Evolutionary conservation across 2,797 vertebrate species (phyloP).

Genomic region (Centropyge bicolor): DNA sequence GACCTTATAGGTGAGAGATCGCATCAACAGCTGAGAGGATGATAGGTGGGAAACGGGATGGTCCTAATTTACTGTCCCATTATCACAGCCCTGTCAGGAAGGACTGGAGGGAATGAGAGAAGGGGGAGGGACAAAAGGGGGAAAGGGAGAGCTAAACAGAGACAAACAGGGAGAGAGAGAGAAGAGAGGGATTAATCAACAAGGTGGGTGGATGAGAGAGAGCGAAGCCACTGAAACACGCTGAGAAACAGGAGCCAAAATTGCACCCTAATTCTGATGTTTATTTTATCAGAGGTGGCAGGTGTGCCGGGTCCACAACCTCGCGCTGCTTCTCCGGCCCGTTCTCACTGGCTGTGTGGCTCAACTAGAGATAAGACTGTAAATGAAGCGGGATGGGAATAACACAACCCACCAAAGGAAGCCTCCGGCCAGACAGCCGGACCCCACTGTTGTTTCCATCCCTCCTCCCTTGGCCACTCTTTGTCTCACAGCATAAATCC

Average conservation of each 20-base stretch:
- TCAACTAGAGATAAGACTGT: constrained; percentile 79
- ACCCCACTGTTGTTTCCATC: constrained; percentile 46
- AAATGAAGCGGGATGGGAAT: constrained; percentile 82
- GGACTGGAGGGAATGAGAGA: constrained; percentile 47
- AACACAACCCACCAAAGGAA: constrained; percentile 71
- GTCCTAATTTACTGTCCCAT: constrained; percentile 80
- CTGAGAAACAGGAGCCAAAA: constrained; percentile 59
- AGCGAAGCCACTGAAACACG: constrained; percentile 28
- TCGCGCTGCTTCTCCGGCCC: constrained; percentile 50
- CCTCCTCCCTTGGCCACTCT: constrained; percentile 59
- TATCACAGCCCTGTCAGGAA: constrained; percentile 73
- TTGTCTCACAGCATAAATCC: constrained; percentile 81
- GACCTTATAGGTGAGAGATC: constrained; percentile 76
- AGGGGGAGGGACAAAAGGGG: constrained; percentile 33
- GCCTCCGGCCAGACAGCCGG: constrained; percentile 54
- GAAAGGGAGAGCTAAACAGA: constrained; percentile 18
- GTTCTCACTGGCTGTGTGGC: constrained; percentile 67
- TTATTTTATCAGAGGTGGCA: constrained; percentile 84
- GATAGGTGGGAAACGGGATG: constrained; percentile 60
- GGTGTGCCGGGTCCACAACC: constrained; percentile 75
- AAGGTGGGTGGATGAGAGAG: constrained; percentile 31
- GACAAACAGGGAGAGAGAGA: constrained; percentile 16
- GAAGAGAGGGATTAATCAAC: constrained; percentile 63
- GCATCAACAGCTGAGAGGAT: constrained; percentile 63
- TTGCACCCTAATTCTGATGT: constrained; percentile 76